Base-by-base conservation (phyloP, 2,888 invertebrate genomes). In the Nemurella pictetii region DNA sequence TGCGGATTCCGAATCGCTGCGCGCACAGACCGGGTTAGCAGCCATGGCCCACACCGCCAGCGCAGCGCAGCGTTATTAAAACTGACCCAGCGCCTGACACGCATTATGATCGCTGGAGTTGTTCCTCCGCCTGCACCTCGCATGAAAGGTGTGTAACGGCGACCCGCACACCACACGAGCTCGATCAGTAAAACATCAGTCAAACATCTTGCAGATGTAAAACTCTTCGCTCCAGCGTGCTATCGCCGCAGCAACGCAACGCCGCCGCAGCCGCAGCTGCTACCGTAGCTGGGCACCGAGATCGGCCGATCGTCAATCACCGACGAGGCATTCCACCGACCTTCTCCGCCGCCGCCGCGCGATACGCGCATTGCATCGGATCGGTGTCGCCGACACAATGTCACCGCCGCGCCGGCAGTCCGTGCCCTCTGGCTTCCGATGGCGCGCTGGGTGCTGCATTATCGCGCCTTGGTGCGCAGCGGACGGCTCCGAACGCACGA, bases 121-220 rank as follows among this genome's bases (percentile, higher is more conserved):
- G 74, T 83, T 26, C n/a, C n/a, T 36, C 29, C 25, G 35, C 74
- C 36, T 25, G 28, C 32, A 26, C 30, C 83, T 74, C 30, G 83
- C 26, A 29, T 85, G 85, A 85, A 84, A 85, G 84, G 85, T 85
- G 84, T 85, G 84, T 84, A 83, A 83, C 84, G 32, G 7, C 82
- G 30, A 29, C 82, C 72, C 82, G 82, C 72, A 81, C 80, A 35
- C 27, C 78, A 78, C 30, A 85, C 84, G 80, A 29, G 80, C 35
- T 82, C 83, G 72, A 36, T 32, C 78, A 30, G 30, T 72, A 55
- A n/a, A 55, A 55, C 84, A 85, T 85, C 85, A 84, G 78, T 85
- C 85, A 85, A 85, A 85, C 84, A 83, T 85, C 80, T 83, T 85
- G 83, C 81, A 20, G 12, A 78, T 75, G 78, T 29, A 28, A 30